These are phyloP conservation scores for Harpagus bidentatus DNA, from an alignment of 2,113 vertebrate species.

Conservation along the genomic window DNA sequence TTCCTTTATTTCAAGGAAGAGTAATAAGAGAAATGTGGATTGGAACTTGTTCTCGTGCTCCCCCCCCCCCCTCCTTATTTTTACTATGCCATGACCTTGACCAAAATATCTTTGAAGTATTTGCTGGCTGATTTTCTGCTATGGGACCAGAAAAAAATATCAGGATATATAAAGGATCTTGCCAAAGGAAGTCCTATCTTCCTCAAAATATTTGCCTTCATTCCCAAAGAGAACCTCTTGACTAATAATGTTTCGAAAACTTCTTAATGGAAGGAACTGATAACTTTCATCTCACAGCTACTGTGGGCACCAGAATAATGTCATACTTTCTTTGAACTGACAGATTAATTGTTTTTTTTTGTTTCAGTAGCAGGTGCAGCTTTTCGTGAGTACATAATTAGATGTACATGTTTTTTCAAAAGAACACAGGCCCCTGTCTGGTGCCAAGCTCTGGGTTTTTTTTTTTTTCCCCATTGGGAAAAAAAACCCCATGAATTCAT, in stretches of 20 bases:
- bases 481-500: slow-evolving; percentile 44
- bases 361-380: slow-evolving; percentile 79
- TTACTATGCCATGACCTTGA: slow-evolving; percentile 76
- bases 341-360: slow-evolving; percentile 69
- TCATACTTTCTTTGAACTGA: slow-evolving; percentile 39
- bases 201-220: slow-evolving; percentile 9
- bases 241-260: slow-evolving; percentile 65
- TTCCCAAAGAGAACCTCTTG: neutral
- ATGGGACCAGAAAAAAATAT: slow-evolving; percentile 58
- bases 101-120: slow-evolving; percentile 79
- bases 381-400: slow-evolving; percentile 73
- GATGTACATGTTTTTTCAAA: slow-evolving; percentile 66
- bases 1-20: slow-evolving; percentile 73
- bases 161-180: slow-evolving; percentile 59
- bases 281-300: slow-evolving; percentile 71
- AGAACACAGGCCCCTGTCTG: slow-evolving; percentile 41
- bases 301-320: slow-evolving; percentile 44
- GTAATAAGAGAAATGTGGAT: slow-evolving; percentile 67
- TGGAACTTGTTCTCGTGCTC: slow-evolving; percentile 53
- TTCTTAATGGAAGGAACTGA: slow-evolving; percentile 73
- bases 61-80: neutral
- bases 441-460: slow-evolving; percentile 46
- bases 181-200: slow-evolving; percentile 62
- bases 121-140: slow-evolving; percentile 68
- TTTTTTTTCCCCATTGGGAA: neutral